These are phyloP conservation scores for Drosophila acutilabella DNA, from an alignment of 2,888 invertebrate species.

Conservation along the genomic window DNA sequence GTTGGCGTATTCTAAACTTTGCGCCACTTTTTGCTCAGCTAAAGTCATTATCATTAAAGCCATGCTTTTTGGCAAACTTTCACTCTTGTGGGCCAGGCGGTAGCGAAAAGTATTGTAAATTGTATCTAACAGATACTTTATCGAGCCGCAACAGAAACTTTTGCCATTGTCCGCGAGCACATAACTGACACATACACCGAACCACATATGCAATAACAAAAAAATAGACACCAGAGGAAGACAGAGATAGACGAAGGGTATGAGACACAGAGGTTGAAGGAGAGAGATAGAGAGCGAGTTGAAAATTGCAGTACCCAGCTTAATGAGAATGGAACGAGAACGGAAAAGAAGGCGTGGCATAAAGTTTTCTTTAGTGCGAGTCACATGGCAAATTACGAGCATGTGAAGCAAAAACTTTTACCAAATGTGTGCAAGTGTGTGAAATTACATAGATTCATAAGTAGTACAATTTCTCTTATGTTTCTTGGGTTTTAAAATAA, in stretches of 20 bases:
- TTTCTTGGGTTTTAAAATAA: background rate
- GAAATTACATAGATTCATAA: background rate
- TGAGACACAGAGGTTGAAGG: background rate
- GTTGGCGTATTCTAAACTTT: constrained; percentile 76
- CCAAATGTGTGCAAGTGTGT: background rate
- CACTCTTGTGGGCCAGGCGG: constrained; percentile 51
- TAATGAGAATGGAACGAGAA: constrained; percentile 55
- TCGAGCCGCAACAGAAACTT: constrained; percentile 76
- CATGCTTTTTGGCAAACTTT: constrained; percentile 75
- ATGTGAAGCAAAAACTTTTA: constrained; percentile 31
- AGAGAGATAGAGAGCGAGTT: constrained; percentile 24
- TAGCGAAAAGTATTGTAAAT: constrained; percentile 73
- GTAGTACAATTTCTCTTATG: background rate
- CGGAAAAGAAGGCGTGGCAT: constrained; percentile 24
- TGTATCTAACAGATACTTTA: constrained; percentile 77
- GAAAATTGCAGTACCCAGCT: constrained; percentile 55
- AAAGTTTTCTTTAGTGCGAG: constrained; percentile 49
- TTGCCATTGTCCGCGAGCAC: constrained; percentile 77
- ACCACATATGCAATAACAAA: constrained; percentile 10
- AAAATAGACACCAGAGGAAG: constrained; percentile 36
- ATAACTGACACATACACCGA: constrained; percentile 49
- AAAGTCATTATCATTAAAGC: constrained; percentile 80
- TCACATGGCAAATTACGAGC: constrained; percentile 55
- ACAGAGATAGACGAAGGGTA: constrained; percentile 1
- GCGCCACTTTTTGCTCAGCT: constrained; percentile 71